Conservation (phyloP, 2,888 invertebrate genomes). For the Drosophila setosimentum region DNA sequence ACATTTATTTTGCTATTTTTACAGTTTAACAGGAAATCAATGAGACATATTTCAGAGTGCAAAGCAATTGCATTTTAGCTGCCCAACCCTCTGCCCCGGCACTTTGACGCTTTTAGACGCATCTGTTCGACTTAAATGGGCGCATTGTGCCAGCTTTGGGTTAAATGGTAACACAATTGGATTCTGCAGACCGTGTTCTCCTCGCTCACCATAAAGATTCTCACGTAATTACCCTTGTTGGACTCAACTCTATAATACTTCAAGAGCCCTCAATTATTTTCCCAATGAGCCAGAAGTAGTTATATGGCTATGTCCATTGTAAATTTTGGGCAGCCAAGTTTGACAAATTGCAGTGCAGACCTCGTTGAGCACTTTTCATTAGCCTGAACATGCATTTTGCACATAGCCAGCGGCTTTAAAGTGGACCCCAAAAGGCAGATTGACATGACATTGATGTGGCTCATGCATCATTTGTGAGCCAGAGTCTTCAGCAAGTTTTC, state of each 20-base stretch:
- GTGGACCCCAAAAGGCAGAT: slow-evolving; percentile 24
- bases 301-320: not conserved
- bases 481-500: not conserved
- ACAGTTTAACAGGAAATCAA: slow-evolving; percentile 72
- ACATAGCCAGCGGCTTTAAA: slow-evolving; percentile 21
- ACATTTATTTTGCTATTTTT: slow-evolving; percentile 54
- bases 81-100: not conserved
- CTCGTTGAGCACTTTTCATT: slow-evolving; percentile 54
- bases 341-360: slow-evolving; percentile 12
- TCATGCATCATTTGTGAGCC: slow-evolving; percentile 38
- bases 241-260: slow-evolving; percentile 40
- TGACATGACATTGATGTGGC: slow-evolving; percentile 52
- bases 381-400: slow-evolving; percentile 40
- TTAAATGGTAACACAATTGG: slow-evolving; percentile 49
- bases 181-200: slow-evolving; percentile 26
- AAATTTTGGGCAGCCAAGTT: slow-evolving; percentile 17
- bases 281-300: slow-evolving; percentile 61
- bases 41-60: slow-evolving; percentile 70
- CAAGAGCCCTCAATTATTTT: slow-evolving; percentile 45
- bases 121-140: slow-evolving; percentile 48
- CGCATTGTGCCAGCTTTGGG: slow-evolving; percentile 23
- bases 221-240: slow-evolving; percentile 10
- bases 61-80: slow-evolving; percentile 68
- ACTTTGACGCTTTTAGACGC: slow-evolving; percentile 25
- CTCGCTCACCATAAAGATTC: slow-evolving; percentile 6